phyloP scores from a whole-genome alignment of 2,888 invertebrate species.

The Drosophila histrio region DNA sequence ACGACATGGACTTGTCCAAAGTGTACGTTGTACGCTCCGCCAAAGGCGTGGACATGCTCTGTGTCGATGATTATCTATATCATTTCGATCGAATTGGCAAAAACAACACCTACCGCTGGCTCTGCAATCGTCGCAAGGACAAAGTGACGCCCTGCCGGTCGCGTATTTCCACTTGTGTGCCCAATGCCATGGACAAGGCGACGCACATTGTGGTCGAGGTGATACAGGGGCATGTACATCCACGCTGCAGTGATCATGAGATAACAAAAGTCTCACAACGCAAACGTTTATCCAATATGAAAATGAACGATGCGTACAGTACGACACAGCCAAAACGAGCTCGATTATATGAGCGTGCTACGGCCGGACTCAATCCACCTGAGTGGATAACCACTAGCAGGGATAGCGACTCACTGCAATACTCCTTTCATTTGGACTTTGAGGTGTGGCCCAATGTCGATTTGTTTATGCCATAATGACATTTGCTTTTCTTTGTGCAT shows the following conservation, averaged over 20 bases:
- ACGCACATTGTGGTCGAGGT: constrained; percentile 71
- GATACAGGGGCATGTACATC: constrained; percentile 69
- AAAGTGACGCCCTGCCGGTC: constrained; percentile 72
- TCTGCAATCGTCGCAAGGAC: constrained; percentile 79
- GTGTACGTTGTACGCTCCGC: constrained; percentile 78
- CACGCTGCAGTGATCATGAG: constrained; percentile 73
- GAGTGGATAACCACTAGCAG: constrained; percentile 57
- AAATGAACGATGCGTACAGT: constrained; percentile 67
- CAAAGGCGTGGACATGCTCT: constrained; percentile 81
- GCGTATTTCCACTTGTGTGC: constrained; percentile 72
- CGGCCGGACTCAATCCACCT: constrained; percentile 56
- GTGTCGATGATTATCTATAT: constrained; percentile 78
- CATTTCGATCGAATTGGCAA: constrained; percentile 79
- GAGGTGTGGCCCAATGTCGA: constrained; percentile 46
- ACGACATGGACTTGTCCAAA: constrained; percentile 65
- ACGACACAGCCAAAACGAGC: constrained; percentile 64
- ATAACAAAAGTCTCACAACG: constrained; percentile 78
- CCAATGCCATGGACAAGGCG: constrained; percentile 59
- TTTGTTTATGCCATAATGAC: not conserved
- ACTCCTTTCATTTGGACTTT: constrained; percentile 59
- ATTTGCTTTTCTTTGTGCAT: too few relatives aligned
- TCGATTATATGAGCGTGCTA: constrained; percentile 58
- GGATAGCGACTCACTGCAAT: constrained; percentile 18
- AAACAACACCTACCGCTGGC: constrained; percentile 78
- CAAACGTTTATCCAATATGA: constrained; percentile 71